A percentile compares a stretch with the other conserved stretches of the same genome.
These are phyloP conservation scores for Zonotrichia leucophrys DNA, from an alignment of 2,113 vertebrate genomes.

Conservation along the genomic window DNA sequence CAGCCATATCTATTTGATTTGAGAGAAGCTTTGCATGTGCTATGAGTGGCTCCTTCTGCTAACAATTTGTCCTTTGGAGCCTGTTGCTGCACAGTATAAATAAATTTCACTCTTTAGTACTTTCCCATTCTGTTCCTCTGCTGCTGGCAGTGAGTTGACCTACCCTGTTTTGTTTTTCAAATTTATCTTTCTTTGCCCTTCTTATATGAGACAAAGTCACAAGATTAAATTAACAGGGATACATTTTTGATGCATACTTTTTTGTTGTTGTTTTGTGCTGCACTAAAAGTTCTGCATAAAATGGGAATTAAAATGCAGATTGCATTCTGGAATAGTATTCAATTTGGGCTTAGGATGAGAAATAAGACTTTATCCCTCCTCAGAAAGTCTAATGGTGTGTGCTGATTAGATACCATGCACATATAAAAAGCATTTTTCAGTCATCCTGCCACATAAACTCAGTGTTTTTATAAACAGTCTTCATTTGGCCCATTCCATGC, in stretches of 20 bases:
- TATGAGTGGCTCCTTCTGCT: constrained; percentile 37
- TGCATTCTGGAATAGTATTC: neutral
- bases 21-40: constrained; percentile 11
- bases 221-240: neutral
- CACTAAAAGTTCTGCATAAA: neutral
- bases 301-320: neutral
- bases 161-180: constrained; percentile 11
- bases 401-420: neutral
- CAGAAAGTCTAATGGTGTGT: neutral
- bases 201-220: neutral
- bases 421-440: neutral
- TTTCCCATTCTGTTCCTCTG: neutral
- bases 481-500: neutral
- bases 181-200: neutral
- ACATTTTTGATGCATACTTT: neutral
- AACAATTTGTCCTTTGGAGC: constrained; percentile 49
- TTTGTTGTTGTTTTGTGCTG: neutral
- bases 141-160: constrained; percentile 8
- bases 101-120: constrained; percentile 32
- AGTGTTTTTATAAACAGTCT: neutral
- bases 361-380: neutral
- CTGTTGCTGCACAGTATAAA: constrained; percentile 6
- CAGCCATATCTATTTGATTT: constrained; percentile 23
- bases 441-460: neutral
- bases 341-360: neutral